Conservation (phyloP, 2,113 vertebrate species). For the Panthera leo region DNA sequence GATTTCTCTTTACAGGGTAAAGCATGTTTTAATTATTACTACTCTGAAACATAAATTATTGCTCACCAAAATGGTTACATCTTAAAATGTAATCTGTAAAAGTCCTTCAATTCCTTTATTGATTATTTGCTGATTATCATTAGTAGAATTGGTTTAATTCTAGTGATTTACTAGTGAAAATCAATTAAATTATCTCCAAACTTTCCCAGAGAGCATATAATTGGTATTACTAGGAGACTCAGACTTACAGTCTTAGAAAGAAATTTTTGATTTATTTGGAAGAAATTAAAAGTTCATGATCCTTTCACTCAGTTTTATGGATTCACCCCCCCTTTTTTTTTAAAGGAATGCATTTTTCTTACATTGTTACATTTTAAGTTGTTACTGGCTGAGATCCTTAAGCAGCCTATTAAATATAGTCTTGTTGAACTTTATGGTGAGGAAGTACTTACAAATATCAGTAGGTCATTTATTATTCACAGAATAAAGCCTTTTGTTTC, state of each 20-base stretch:
- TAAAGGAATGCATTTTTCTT: constrained; percentile 31
- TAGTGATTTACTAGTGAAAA: constrained; percentile 33
- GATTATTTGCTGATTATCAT: constrained; percentile 9
- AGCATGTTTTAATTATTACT: not conserved
- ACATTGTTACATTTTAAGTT: not conserved
- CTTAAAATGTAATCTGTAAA: constrained; percentile 6
- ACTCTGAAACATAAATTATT: not conserved
- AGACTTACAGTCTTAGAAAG: not conserved
- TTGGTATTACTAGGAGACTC: not conserved
- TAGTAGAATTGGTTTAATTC: not conserved
- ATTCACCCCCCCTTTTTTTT: not conserved
- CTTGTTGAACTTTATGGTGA: not conserved
- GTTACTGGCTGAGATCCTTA: not conserved
- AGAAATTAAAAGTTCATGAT: not conserved
- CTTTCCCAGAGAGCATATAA: not conserved
- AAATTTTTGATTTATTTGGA: constrained; percentile 28
- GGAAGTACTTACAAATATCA: constrained; percentile 1
- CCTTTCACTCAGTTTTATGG: constrained; percentile 13
- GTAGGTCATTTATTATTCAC: not conserved
- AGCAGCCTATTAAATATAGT: not conserved
- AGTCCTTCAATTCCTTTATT: not conserved
- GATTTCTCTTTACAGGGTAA: not conserved
- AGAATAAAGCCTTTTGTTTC: constrained; percentile 26
- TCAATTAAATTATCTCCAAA: not conserved
- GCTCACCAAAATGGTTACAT: not conserved